Conservation (phyloP, 2,797 vertebrate species). For the Trichosurus vulpecula region DNA sequence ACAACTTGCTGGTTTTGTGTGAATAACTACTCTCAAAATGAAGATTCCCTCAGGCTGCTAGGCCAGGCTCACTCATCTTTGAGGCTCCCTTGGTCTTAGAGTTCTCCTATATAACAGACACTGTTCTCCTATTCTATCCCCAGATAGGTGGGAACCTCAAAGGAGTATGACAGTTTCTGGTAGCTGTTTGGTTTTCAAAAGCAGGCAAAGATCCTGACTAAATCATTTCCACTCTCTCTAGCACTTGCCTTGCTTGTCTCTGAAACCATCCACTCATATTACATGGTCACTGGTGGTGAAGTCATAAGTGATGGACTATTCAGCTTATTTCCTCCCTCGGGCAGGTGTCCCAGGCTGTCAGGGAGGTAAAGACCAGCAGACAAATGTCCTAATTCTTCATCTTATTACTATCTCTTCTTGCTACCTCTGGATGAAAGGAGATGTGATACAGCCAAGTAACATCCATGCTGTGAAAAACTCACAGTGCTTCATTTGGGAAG, state of each 20-base stretch:
- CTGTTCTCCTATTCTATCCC: background rate
- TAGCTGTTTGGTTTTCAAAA: background rate
- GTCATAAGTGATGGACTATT: background rate
- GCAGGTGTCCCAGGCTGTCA: background rate
- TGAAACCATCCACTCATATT: background rate
- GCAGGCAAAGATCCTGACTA: background rate
- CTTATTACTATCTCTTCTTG: background rate
- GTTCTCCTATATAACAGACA: too few relatives aligned
- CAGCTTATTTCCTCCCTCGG: background rate
- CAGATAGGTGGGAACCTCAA: background rate
- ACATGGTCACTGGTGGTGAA: background rate
- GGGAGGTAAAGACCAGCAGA: background rate
- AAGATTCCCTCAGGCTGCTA: background rate
- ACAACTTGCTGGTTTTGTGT: background rate
- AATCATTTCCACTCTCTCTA: background rate
- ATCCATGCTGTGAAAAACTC: background rate
- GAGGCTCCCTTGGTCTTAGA: background rate
- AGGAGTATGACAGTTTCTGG: background rate
- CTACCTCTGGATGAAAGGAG: background rate
- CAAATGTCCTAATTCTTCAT: background rate
- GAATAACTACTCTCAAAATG: background rate
- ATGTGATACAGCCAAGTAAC: background rate
- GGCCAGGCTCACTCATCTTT: background rate
- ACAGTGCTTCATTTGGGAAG: too few relatives aligned
- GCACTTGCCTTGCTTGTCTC: background rate